Conservation (phyloP, 2,888 invertebrate genomes). For the Phorcus lineatus region DNA sequence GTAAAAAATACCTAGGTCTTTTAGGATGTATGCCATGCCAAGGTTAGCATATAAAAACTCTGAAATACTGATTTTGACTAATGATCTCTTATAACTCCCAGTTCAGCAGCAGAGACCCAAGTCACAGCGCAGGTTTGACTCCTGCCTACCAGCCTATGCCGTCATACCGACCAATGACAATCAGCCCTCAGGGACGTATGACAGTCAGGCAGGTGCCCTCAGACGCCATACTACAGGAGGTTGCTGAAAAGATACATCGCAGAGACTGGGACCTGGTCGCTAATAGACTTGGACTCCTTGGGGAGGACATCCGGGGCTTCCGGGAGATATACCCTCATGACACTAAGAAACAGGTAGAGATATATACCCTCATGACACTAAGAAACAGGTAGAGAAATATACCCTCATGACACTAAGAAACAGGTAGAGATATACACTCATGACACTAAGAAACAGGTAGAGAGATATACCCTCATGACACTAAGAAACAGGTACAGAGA, state of each 20-base stretch:
- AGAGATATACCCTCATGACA: too few relatives aligned
- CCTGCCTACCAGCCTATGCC: conserved; percentile 25
- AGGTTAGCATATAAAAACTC: too few relatives aligned
- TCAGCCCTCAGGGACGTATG: conserved; percentile 10
- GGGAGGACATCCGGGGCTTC: conserved; percentile 60
- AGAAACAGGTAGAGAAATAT: too few relatives aligned
- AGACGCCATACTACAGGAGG: conserved; percentile 58
- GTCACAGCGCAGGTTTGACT: conserved; percentile 26
- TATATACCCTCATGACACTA: too few relatives aligned
- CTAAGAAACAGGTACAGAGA: too few relatives aligned
- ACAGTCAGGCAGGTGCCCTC: conserved; percentile 50
- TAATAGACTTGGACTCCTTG: conserved; percentile 62
- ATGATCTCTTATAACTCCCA: not conserved
- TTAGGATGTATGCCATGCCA: too few relatives aligned
- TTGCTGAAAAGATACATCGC: conserved; percentile 61
- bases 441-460: too few relatives aligned
- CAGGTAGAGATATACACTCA: too few relatives aligned
- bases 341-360: conserved; percentile 56
- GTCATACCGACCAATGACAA: not conserved
- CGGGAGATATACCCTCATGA: conserved; percentile 48
- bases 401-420: too few relatives aligned
- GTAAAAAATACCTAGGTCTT: too few relatives aligned
- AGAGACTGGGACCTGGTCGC: conserved; percentile 66
- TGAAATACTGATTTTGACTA: not conserved
- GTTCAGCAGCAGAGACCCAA: conserved; percentile 21